Evolutionary conservation across 2,113 vertebrate species (phyloP).

Genomic region (Ia io): DNA sequence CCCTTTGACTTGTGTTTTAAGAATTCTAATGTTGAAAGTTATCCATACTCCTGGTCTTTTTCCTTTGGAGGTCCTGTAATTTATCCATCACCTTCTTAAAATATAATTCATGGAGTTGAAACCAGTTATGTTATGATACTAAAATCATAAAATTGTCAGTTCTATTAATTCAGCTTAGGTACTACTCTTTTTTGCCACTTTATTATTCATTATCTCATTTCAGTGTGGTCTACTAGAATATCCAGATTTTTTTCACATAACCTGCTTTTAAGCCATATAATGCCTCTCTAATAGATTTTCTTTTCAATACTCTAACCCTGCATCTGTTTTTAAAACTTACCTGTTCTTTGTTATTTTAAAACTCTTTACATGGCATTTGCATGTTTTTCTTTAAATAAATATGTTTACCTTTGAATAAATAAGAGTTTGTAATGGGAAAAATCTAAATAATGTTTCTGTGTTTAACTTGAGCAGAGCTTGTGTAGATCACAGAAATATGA

Average conservation of each 20-base stretch:
- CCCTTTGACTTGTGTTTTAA: not conserved
- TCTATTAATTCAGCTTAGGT: not conserved
- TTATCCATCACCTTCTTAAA: not conserved
- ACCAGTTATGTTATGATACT: not conserved
- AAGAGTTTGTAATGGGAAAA: not conserved
- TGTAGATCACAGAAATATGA: not conserved
- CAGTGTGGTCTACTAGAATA: not conserved
- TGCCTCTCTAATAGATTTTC: not conserved
- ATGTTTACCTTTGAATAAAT: not conserved
- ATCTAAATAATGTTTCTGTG: not conserved
- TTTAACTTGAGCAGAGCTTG: not conserved
- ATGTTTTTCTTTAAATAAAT: conserved; percentile 15
- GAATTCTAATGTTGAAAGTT: not conserved
- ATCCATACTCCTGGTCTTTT: not conserved
- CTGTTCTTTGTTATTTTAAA: not conserved
- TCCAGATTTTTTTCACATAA: not conserved
- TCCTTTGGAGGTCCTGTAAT: not conserved
- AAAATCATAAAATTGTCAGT: not conserved
- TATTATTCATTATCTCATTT: not conserved
- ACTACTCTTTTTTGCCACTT: not conserved
- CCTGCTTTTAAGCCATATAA: not conserved
- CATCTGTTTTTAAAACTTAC: not conserved
- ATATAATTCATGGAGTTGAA: not conserved
- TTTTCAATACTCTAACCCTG: not conserved
- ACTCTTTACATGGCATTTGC: not conserved